Conservation (phyloP, 2,888 invertebrate species). For the Drosophila phalerata region DNA sequence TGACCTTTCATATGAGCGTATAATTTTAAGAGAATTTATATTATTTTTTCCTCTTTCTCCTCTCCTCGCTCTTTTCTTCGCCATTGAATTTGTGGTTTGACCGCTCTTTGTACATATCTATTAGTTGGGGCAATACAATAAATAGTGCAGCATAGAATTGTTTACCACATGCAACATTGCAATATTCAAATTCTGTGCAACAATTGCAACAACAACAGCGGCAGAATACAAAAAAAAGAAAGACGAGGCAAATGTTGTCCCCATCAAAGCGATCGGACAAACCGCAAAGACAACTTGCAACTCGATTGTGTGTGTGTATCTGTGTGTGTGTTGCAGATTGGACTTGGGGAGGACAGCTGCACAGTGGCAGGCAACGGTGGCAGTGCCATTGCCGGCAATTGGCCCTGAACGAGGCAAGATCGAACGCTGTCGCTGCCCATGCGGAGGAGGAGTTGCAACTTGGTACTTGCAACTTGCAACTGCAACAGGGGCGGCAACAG, state of each 20-base stretch:
- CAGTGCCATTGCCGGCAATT: conserved; percentile 69
- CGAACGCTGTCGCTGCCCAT: conserved; percentile 23
- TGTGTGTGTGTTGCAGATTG: conserved; percentile 40
- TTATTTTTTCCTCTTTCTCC: background rate
- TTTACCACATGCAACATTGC: conserved; percentile 17
- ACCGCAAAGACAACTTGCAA: conserved; percentile 12
- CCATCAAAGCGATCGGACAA: conserved; percentile 56
- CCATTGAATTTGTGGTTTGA: conserved; percentile 2
- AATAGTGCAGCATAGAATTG: conserved; percentile 25
- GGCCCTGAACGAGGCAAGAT: conserved; percentile 56
- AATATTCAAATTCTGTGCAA: conserved; percentile 46
- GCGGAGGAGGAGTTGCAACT: conserved; percentile 37
- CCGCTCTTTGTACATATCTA: conserved; percentile 10
- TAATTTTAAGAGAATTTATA: background rate
- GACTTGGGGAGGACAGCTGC: conserved; percentile 68
- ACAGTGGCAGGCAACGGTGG: conserved; percentile 73
- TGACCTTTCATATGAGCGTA: background rate
- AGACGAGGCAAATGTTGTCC: conserved; percentile 46
- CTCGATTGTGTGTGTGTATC: conserved; percentile 19
- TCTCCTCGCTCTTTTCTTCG: background rate
- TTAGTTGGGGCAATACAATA: conserved; percentile 24
- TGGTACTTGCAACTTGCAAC: conserved; percentile 14
- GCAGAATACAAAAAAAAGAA: conserved; percentile 44
- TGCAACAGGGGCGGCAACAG: conserved; percentile 5
- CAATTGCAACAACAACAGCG: conserved; percentile 5